Percentiles rank a stretch among this genome's conserved stretches.
These are phyloP conservation scores for Corydoras sp. DNA, from an alignment of 2,113 vertebrate genomes.

Conservation along the genomic window DNA sequence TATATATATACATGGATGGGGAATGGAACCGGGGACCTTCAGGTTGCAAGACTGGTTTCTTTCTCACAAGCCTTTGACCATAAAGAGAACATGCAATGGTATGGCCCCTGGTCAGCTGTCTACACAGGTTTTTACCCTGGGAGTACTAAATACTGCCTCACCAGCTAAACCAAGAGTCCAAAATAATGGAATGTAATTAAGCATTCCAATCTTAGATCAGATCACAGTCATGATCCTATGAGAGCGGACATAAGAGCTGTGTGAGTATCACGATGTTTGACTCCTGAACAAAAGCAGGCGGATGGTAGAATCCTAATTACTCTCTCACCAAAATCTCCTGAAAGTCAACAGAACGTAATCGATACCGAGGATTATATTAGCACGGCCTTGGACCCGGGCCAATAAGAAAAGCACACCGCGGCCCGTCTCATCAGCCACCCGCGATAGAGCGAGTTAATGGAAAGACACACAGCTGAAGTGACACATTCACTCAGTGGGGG, in stretches of 20 bases:
- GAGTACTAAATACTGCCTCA: too few relatives aligned
- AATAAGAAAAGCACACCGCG: constrained; percentile 69
- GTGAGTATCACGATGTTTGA: background rate
- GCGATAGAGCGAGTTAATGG: constrained; percentile 70
- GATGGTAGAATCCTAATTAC: constrained; percentile 58
- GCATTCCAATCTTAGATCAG: too few relatives aligned
- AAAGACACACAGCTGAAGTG: constrained; percentile 68
- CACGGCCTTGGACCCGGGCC: constrained; percentile 65
- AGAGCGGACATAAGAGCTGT: background rate
- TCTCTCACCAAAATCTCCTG: constrained; percentile 68
- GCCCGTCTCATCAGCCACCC: constrained; percentile 68
- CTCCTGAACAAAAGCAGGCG: constrained; percentile 22
- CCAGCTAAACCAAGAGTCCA: too few relatives aligned
- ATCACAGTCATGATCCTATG: too few relatives aligned
- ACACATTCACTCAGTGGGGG: constrained; percentile 63
- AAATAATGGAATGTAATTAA: too few relatives aligned
- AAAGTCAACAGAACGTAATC: constrained; percentile 78
- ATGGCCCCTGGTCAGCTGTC: too few relatives aligned
- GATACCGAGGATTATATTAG: constrained; percentile 74
- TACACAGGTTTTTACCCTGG: too few relatives aligned
- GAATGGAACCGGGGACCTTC: too few relatives aligned
- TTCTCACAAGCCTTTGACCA: too few relatives aligned
- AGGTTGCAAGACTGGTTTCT: too few relatives aligned
- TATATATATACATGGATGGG: too few relatives aligned
- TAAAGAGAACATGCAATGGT: too few relatives aligned